Evolutionary conservation across 2,888 invertebrate species (phyloP).

Genomic region (Rhamphomyia laevipes): DNA sequence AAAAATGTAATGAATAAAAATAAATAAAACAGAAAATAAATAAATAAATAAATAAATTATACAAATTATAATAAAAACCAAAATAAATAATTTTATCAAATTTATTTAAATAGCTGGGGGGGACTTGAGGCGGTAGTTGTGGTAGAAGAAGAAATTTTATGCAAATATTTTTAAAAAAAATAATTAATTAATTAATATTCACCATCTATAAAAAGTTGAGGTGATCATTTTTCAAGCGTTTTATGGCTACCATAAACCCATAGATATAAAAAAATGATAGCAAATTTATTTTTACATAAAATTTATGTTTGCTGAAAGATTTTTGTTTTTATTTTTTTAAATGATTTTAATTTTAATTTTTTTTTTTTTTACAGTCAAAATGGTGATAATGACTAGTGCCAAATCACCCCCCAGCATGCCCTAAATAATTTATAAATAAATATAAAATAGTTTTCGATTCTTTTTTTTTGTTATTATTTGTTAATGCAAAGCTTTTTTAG

Average conservation of each 20-base stretch:
- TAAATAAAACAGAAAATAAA: constrained; percentile 29
- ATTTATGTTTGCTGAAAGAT: too few relatives aligned
- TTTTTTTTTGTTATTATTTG: neutral
- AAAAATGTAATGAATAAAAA: constrained; percentile 14
- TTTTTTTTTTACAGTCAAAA: neutral
- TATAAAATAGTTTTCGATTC: neutral
- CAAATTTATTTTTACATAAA: too few relatives aligned
- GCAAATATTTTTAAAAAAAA: too few relatives aligned
- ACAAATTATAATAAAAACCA: constrained; percentile 6
- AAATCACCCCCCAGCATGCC: too few relatives aligned
- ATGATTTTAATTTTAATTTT: neutral
- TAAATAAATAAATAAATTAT: constrained; percentile 47
- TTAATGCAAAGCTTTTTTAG: constrained; percentile 14
- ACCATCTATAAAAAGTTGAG: too few relatives aligned
- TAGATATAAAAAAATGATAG: neutral
- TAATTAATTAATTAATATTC: too few relatives aligned
- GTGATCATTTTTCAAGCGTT: constrained; percentile 16
- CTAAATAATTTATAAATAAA: too few relatives aligned
- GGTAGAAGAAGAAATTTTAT: constrained; percentile 8
- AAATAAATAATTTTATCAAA: constrained; percentile 12
- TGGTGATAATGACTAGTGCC: neutral
- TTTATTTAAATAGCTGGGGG: constrained; percentile 17
- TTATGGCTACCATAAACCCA: constrained; percentile 13
- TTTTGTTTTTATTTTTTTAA: too few relatives aligned
- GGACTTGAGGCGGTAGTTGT: too few relatives aligned